Conservation (phyloP, 2,797 vertebrate genomes). For the Trichosurus vulpecula region DNA sequence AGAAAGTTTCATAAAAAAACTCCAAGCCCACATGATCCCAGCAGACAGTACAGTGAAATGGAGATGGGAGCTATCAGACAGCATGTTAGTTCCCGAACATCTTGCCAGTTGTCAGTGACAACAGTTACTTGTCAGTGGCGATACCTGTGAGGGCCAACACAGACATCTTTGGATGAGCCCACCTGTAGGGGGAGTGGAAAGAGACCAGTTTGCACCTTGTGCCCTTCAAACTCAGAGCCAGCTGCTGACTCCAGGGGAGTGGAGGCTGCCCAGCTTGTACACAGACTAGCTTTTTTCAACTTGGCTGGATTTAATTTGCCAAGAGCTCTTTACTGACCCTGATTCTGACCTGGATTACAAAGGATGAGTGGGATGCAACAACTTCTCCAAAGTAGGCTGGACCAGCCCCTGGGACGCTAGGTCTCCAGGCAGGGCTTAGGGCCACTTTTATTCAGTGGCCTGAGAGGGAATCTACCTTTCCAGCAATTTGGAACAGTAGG, state of each 20-base stretch:
- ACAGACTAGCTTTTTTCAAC: background rate
- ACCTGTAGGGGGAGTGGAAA: background rate
- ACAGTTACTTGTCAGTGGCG: constrained; percentile 36
- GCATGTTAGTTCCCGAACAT: background rate
- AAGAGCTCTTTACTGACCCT: background rate
- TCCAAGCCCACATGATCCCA: background rate
- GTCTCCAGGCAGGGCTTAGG: background rate
- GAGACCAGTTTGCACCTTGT: background rate
- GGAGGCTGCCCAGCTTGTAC: background rate
- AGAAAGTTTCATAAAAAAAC: background rate
- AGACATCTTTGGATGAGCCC: background rate
- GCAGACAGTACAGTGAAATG: background rate
- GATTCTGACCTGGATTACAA: constrained; percentile 10
- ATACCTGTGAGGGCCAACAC: background rate
- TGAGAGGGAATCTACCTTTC: background rate
- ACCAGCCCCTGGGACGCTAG: background rate
- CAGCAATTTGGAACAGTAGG: background rate
- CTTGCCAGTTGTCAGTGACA: constrained; percentile 47
- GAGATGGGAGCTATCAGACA: constrained; percentile 21
- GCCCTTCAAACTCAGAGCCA: background rate
- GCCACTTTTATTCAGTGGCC: background rate
- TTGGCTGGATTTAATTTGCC: background rate
- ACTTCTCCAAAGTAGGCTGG: background rate
- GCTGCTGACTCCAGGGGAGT: background rate
- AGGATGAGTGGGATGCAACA: background rate